Conservation (phyloP, 2,797 vertebrate species). For the Dryobates pubescens region DNA sequence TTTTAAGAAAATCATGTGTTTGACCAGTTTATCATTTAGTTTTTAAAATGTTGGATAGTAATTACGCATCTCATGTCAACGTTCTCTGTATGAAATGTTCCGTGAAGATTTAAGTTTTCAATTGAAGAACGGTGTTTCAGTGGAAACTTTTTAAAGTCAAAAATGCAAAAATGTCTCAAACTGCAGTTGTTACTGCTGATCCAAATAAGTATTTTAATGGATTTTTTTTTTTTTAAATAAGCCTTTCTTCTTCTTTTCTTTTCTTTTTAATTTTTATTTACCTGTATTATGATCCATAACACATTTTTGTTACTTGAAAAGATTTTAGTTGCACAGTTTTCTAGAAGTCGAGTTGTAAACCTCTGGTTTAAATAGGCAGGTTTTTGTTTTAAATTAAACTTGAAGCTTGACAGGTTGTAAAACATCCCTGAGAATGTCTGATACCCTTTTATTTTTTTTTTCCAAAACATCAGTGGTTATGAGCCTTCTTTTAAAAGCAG, state of each 20-base stretch:
- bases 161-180: not conserved
- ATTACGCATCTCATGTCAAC: not conserved
- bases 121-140: not conserved
- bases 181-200: not conserved
- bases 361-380: slow-evolving; percentile 1
- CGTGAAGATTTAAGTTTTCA: not conserved
- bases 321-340: not conserved
- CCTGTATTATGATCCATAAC: not conserved
- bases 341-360: not conserved
- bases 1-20: not conserved
- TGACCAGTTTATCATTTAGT: not conserved
- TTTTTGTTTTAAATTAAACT: slow-evolving; percentile 8
- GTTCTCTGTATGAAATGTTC: not conserved
- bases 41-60: not conserved
- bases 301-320: not conserved
- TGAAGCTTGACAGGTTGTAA: not conserved
- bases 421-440: not conserved
- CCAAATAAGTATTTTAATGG: not conserved
- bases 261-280: not conserved
- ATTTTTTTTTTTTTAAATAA: not conserved
- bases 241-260: not conserved
- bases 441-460: not conserved
- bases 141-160: not conserved
- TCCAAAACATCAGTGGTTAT: not conserved
- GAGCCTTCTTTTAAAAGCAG: slow-evolving; percentile 25